Percentiles rank a stretch among this genome's conserved stretches.
phyloP scores from a whole-genome alignment of 2,113 vertebrate genomes.

The Polyodon spathula region DNA sequence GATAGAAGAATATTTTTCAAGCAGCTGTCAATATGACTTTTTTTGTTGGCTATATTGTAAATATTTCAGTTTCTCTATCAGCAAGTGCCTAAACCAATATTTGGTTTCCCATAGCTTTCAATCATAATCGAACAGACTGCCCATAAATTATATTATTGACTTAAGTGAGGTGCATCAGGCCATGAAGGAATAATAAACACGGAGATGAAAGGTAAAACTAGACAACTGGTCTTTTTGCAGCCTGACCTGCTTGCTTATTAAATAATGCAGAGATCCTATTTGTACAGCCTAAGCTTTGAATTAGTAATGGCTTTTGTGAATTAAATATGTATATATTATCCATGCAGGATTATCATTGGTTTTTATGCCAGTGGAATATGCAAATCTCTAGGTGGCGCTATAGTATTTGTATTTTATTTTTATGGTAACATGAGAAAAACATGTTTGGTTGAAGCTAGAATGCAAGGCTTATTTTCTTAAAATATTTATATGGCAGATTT shows the following conservation, averaged over 20 bases:
- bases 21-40: background rate
- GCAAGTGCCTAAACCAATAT: background rate
- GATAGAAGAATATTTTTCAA: too few relatives aligned
- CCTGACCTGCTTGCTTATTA: background rate
- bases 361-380: too few relatives aligned
- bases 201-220: background rate
- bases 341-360: too few relatives aligned
- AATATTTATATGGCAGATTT: too few relatives aligned
- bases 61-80: background rate
- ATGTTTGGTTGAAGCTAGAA: too few relatives aligned
- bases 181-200: conserved; percentile 1
- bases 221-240: background rate
- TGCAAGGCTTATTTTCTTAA: too few relatives aligned
- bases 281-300: background rate
- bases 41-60: background rate
- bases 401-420: too few relatives aligned
- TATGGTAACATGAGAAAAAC: too few relatives aligned
- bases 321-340: too few relatives aligned
- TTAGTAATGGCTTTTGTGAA: too few relatives aligned
- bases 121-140: background rate
- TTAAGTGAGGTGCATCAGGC: background rate
- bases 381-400: background rate
- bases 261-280: background rate
- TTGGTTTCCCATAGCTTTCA: background rate
- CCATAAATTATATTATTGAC: background rate